Conservation (phyloP, 2,113 vertebrate genomes). For the Holacanthus passer region DNA sequence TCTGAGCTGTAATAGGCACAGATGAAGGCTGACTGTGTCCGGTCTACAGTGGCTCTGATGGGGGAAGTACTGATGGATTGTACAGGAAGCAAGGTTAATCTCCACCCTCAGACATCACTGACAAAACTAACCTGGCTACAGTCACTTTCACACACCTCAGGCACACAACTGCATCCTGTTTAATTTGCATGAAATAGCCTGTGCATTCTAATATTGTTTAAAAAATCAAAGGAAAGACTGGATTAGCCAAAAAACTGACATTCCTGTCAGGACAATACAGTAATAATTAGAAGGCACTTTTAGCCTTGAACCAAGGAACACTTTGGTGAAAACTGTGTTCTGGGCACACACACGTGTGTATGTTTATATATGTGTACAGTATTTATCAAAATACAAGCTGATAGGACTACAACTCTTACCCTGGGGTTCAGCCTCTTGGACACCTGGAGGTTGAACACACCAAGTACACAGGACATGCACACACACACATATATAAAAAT, state of each 20-base stretch:
- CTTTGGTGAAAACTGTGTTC: not conserved
- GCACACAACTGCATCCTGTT: not conserved
- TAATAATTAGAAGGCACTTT: not conserved
- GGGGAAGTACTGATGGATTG: slow-evolving; percentile 6
- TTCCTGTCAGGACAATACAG: not conserved
- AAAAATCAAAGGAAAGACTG: too few relatives aligned
- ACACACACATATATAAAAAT: slow-evolving; percentile 42
- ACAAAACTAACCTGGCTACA: not conserved
- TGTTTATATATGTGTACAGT: not conserved
- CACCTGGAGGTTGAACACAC: slow-evolving; percentile 57
- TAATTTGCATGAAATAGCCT: not conserved
- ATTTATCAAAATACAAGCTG: not conserved
- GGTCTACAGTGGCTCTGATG: not conserved
- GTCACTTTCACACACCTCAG: not conserved
- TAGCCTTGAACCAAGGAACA: not conserved
- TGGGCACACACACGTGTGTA: not conserved
- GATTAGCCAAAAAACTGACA: not conserved
- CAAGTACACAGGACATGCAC: slow-evolving; percentile 9
- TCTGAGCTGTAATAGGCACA: not conserved
- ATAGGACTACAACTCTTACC: slow-evolving; percentile 65
- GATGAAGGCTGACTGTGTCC: not conserved
- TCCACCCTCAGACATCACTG: not conserved
- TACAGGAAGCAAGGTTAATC: slow-evolving; percentile 1
- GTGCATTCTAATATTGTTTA: not conserved
- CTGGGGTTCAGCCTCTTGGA: slow-evolving; percentile 59